phyloP scores from a whole-genome alignment of 2,888 invertebrate genomes.

The Hoplodrina blanda region DNA sequence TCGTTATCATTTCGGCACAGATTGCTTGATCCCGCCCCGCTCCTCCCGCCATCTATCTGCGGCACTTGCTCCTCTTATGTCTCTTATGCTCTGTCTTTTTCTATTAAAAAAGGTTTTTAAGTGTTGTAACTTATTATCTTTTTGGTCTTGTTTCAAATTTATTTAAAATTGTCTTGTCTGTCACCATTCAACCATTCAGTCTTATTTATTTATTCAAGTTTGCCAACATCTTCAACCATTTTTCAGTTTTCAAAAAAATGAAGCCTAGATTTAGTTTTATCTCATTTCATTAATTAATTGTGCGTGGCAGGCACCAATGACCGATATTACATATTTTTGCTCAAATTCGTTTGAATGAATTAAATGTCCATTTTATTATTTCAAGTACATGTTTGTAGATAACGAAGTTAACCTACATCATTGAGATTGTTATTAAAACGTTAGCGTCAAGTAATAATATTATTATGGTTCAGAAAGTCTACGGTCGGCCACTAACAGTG shows the following conservation, averaged over 20 bases:
- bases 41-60: slow-evolving; percentile 62
- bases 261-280: background rate
- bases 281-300: slow-evolving; percentile 2
- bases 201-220: too few species aligned
- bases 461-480: slow-evolving; percentile 1
- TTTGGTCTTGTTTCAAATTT: background rate
- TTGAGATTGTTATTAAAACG: slow-evolving; percentile 12
- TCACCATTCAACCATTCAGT: too few species aligned
- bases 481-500: background rate
- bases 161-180: background rate
- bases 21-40: slow-evolving; percentile 83
- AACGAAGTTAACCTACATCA: slow-evolving; percentile 35
- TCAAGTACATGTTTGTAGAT: slow-evolving; percentile 40
- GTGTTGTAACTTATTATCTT: slow-evolving; percentile 3
- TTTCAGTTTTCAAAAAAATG: background rate
- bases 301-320: slow-evolving; percentile 4
- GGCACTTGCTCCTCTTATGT: slow-evolving; percentile 36
- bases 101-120: slow-evolving; percentile 7
- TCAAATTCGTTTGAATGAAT: slow-evolving; percentile 19
- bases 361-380: slow-evolving; percentile 8
- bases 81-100: slow-evolving; percentile 33
- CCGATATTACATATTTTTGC: slow-evolving; percentile 1
- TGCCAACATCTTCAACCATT: too few species aligned
- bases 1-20: slow-evolving; percentile 89
- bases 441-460: slow-evolving; percentile 1